Conservation (phyloP, 2,888 invertebrate genomes). For the Synergus gifuensis region DNA sequence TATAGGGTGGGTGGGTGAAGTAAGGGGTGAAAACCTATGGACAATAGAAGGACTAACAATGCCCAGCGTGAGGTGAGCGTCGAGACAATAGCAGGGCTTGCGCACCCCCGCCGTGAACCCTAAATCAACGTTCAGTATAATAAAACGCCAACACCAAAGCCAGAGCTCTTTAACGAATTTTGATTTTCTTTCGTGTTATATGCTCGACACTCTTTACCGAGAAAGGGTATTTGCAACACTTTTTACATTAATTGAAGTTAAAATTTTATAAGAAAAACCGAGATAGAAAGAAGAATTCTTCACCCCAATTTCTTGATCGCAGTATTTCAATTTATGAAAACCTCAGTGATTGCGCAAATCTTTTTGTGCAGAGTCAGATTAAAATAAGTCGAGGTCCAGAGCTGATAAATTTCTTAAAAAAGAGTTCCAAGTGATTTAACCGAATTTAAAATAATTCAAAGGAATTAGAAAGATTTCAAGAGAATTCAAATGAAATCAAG, state of each 20-base stretch:
- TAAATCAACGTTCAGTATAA: slow-evolving; percentile 75
- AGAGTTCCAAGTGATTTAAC: no score
- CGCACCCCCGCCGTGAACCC: slow-evolving; percentile 66
- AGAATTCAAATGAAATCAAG: no score
- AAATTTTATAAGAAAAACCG: no score
- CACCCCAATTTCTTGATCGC: no score
- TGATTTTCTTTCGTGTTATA: slow-evolving; percentile 63
- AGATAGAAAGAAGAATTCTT: no score
- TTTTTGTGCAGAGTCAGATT: no score
- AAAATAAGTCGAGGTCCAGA: no score
- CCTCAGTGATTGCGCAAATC: no score
- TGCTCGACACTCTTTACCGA: background rate
- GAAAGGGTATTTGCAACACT: background rate
- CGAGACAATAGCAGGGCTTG: slow-evolving; percentile 72
- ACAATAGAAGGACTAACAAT: slow-evolving; percentile 74
- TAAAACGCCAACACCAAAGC: slow-evolving; percentile 67
- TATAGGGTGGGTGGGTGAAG: background rate
- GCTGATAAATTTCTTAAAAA: no score
- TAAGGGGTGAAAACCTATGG: slow-evolving; percentile 50
- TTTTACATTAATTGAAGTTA: background rate
- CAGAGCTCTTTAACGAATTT: slow-evolving; percentile 68
- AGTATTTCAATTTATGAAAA: no score
- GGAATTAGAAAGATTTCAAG: no score
- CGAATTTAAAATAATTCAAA: no score
- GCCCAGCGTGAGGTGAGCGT: slow-evolving; percentile 69